A percentile compares a stretch with the other conserved stretches of the same genome.
phyloP scores from a whole-genome alignment of 2,888 invertebrate genomes.

The Andrena chrysosceles region DNA sequence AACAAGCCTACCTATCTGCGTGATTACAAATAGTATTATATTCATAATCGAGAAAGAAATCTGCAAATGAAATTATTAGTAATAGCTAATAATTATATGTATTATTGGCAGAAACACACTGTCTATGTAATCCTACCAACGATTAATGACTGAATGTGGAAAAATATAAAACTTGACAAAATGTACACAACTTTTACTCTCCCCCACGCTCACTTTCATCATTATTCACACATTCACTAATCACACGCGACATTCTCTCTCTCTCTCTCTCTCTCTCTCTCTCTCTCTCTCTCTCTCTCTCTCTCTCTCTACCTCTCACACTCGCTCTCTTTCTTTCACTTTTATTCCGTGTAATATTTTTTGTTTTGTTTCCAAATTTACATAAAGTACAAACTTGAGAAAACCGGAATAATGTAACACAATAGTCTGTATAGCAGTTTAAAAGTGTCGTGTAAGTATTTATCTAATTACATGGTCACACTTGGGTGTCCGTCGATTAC shows the following conservation, averaged over 20 bases:
- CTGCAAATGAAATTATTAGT: slow-evolving; percentile 73
- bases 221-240: slow-evolving; percentile 59
- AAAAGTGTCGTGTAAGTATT: slow-evolving; percentile 78
- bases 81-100: slow-evolving; percentile 76
- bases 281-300: slow-evolving; percentile 35
- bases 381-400: slow-evolving; percentile 85
- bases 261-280: slow-evolving; percentile 22
- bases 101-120: slow-evolving; percentile 73
- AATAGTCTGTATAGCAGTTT: slow-evolving; percentile 79
- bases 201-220: slow-evolving; percentile 59
- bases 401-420: slow-evolving; percentile 82
- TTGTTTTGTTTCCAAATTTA: slow-evolving; percentile 80
- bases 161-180: slow-evolving; percentile 85
- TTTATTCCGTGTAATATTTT: slow-evolving; percentile 70
- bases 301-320: slow-evolving; percentile 40
- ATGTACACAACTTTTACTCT: slow-evolving; percentile 80
- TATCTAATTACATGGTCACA: slow-evolving; percentile 82
- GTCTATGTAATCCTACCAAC: slow-evolving; percentile 80
- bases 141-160: slow-evolving; percentile 84
- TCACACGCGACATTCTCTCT: slow-evolving; percentile 46
- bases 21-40: slow-evolving; percentile 73
- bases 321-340: slow-evolving; percentile 53
- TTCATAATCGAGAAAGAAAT: slow-evolving; percentile 69
- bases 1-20: slow-evolving; percentile 76
- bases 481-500: slow-evolving; percentile 81